A percentile compares a stretch with the other conserved stretches of the same genome.
phyloP scores from a whole-genome alignment of 2,797 vertebrate species.

The Cuniculus paca region DNA sequence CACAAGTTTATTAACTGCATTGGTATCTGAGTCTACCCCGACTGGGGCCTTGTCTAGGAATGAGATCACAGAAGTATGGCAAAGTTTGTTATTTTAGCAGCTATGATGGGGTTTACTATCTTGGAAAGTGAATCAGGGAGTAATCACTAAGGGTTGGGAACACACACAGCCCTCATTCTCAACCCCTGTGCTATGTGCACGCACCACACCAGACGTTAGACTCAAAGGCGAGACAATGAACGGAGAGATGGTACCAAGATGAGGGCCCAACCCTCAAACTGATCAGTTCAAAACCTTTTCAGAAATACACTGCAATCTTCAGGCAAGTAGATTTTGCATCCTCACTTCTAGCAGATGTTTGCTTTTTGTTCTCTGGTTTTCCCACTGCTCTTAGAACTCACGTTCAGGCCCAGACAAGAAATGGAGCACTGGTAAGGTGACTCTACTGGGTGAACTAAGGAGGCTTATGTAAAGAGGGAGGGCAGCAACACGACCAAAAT shows the following conservation, averaged over 20 bases:
- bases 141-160: neutral
- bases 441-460: neutral
- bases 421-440: neutral
- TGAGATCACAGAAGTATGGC: slow-evolving; percentile 66
- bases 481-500: neutral
- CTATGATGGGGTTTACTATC: slow-evolving; percentile 36
- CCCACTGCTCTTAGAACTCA: slow-evolving; percentile 45
- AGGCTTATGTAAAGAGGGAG: neutral
- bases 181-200: neutral
- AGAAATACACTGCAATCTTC: neutral
- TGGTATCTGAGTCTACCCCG: neutral
- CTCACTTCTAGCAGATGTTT: neutral
- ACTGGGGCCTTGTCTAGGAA: slow-evolving; percentile 23
- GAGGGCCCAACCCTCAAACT: neutral
- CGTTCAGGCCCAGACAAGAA: slow-evolving; percentile 54
- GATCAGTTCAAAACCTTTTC: neutral
- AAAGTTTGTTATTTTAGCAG: slow-evolving; percentile 51
- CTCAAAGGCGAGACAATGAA: neutral
- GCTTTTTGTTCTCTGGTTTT: neutral
- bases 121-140: slow-evolving; percentile 32
- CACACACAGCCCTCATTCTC: neutral
- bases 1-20: neutral
- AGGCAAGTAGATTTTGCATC: neutral
- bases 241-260: neutral
- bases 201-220: neutral